These are phyloP conservation scores for Lepus townsendii DNA, from an alignment of 2,797 vertebrate species.

Conservation along the genomic window DNA sequence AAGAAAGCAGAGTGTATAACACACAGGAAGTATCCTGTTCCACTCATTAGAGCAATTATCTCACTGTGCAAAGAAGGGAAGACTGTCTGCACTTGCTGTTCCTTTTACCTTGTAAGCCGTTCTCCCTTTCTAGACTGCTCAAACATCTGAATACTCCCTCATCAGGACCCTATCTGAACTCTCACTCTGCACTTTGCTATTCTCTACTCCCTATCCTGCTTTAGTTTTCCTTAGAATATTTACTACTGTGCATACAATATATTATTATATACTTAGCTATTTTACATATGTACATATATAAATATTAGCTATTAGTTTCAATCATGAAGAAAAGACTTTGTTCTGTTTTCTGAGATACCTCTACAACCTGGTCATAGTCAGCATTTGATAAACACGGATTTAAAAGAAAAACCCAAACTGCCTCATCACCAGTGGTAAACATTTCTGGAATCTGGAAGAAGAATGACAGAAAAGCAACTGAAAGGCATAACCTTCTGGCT, in stretches of 20 bases:
- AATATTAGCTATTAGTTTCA: constrained; percentile 17
- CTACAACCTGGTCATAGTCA: not conserved
- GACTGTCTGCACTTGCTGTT: accelerated
- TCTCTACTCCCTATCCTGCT: not conserved
- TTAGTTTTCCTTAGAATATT: not conserved
- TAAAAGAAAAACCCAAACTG: not conserved
- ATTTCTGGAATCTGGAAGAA: constrained; percentile 45
- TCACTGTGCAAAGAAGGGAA: not conserved
- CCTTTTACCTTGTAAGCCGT: not conserved
- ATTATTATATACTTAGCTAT: not conserved
- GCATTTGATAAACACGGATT: not conserved
- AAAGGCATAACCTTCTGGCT: not conserved
- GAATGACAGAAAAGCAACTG: constrained; percentile 41
- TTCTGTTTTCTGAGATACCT: constrained; percentile 53
- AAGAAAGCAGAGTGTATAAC: not conserved
- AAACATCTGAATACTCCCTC: not conserved
- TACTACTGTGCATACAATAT: not conserved
- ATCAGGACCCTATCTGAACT: not conserved
- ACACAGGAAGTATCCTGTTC: not conserved
- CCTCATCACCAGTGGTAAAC: constrained; percentile 9
- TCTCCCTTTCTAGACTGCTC: not conserved
- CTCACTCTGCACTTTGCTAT: not conserved
- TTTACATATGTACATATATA: too few species aligned
- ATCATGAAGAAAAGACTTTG: not conserved
- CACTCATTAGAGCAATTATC: not conserved